A percentile compares a stretch with the other conserved stretches of the same genome.
Evolutionary conservation across 2,888 invertebrate species (phyloP).

Genomic region (Amaurobius ferox): DNA sequence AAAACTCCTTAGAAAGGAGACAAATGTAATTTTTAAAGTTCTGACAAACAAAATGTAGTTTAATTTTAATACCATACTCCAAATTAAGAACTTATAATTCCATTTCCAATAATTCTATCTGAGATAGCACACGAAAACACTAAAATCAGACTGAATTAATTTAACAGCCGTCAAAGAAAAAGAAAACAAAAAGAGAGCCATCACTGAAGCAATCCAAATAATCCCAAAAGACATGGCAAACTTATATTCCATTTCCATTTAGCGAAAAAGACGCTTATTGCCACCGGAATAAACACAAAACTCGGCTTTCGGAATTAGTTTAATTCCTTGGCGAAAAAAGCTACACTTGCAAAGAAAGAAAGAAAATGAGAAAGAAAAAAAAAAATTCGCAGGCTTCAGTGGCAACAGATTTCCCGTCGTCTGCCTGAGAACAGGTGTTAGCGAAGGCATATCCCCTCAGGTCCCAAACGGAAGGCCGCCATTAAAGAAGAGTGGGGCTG

Average conservation of each 20-base stretch:
- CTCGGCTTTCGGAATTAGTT: background rate
- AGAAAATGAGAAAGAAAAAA: background rate
- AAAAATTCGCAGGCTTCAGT: background rate
- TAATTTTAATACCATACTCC: no score
- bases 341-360: background rate
- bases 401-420: constrained; percentile 10
- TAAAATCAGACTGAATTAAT: background rate
- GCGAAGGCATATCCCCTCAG: constrained; percentile 10
- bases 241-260: background rate
- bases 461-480: constrained; percentile 5
- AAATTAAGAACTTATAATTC: background rate
- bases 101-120: background rate
- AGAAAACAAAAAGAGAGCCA: background rate
- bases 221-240: background rate
- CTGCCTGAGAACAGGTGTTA: constrained; percentile 10
- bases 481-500: constrained; percentile 1
- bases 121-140: background rate
- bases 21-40: no score
- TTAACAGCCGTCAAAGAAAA: background rate
- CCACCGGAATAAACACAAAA: background rate
- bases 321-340: background rate
- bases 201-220: background rate
- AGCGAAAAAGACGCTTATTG: constrained; percentile 1
- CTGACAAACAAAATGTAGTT: no score
- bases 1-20: no score